These are phyloP conservation scores for Heliopora coerulea DNA, from an alignment of 92 coral and sea anemone species.

Conservation along the genomic window DNA sequence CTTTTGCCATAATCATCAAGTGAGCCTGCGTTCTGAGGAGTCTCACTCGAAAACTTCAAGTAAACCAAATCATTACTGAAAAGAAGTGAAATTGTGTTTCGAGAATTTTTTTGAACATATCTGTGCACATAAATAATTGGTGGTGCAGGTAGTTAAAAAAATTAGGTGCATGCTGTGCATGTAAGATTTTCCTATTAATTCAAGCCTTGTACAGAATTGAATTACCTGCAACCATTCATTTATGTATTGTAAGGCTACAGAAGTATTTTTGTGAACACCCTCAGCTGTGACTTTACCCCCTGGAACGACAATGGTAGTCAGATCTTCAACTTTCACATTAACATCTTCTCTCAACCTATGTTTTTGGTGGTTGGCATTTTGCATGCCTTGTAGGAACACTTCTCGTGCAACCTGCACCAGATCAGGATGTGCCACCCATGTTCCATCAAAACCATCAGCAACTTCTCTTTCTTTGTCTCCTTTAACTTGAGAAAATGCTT, in stretches of 20 bases:
- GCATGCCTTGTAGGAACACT: slow-evolving; percentile 60
- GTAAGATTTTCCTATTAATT: too few species aligned
- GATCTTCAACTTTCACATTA: slow-evolving; percentile 87
- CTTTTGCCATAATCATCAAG: too few species aligned
- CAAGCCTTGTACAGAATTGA: too few species aligned
- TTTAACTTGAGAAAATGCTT: slow-evolving; percentile 81
- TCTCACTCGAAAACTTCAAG: too few species aligned
- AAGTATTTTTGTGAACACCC: slow-evolving; percentile 72
- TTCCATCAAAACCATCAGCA: slow-evolving; percentile 97
- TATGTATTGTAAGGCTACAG: slow-evolving; percentile 81
- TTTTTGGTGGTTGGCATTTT: slow-evolving; percentile 82
- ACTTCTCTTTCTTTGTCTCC: slow-evolving; percentile 96
- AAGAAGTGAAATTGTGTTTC: too few species aligned
- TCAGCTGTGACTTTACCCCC: slow-evolving; percentile 89
- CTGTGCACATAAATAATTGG: too few species aligned
- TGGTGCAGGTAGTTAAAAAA: too few species aligned
- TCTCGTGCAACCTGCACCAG: slow-evolving; percentile 59
- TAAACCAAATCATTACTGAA: too few species aligned
- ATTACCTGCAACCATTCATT: slow-evolving; percentile 92
- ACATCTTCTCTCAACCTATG: slow-evolving; percentile 96
- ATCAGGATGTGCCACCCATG: slow-evolving; percentile 99
- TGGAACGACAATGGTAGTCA: slow-evolving; percentile 66
- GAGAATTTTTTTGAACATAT: too few species aligned
- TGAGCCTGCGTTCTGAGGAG: too few species aligned
- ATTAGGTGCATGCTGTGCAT: too few species aligned